Base-by-base conservation (phyloP, 2,797 vertebrate genomes). In the Danio albolineatus region DNA sequence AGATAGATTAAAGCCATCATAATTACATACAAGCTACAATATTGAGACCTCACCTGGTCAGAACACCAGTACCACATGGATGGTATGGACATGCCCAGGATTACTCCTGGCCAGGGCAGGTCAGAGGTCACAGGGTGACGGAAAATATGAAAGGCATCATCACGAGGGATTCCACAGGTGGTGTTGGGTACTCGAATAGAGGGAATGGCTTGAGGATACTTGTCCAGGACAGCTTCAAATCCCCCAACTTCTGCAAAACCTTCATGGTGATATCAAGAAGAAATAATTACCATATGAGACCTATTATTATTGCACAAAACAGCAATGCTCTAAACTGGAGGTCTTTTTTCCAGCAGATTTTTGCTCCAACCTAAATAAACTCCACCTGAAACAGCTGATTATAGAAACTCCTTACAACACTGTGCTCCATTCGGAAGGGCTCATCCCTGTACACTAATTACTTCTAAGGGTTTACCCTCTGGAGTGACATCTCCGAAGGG, bases 31-130 rank as follows among this genome's bases (percentile, higher is more conserved):
- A 73, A 21, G 1, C n/a, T 56, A 76, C 12, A n/a, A 65, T 73
- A 56, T 66, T 46, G 41, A 2, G 39, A 10, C 12, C 43, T 59
- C 87, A 99, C 98, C 96, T 99, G 98, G 62, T 99, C 98, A 0
- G 98, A 98, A 80, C 98, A 99, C 98, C 98, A 99, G 90, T 99
- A 99, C 97, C 98, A 99, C 86, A 99, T 93, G 46, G 97, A 98
- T 0, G 97, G 97, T 65, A 98, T 77, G 71, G 96, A 95, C 98
- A 98, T 97, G 86, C 98, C 97, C 39, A 99, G 82, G 76, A 99
- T 48, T 19, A 97, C 90, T 0, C 97, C 98, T 0, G 98, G 98
- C 98, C 98, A 99, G 0, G 98, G 98, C 21, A 99, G 93, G 85
- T 99, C 98, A 1, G 97, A 98, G 60, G 84, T 94, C 82, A 98